Conservation (phyloP, 2,797 vertebrate genomes). For the Vespertilio murinus region DNA sequence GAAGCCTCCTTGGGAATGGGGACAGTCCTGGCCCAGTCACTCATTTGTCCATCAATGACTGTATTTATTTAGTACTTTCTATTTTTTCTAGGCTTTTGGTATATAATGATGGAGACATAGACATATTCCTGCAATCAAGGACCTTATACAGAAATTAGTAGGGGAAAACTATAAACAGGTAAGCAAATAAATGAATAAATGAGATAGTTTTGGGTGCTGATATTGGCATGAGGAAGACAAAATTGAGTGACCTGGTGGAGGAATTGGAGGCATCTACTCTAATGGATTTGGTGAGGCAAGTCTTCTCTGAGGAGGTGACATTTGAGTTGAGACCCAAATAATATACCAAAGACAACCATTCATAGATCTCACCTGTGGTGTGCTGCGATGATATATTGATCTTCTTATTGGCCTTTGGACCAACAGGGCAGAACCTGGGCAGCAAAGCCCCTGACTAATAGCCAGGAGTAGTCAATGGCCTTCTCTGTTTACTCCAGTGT, state of each 20-base stretch:
- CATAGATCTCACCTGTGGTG: background rate
- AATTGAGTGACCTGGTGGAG: background rate
- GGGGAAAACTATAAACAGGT: background rate
- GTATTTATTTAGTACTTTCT: background rate
- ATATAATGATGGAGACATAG: background rate
- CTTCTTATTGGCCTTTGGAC: background rate
- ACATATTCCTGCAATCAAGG: background rate
- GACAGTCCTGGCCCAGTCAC: background rate
- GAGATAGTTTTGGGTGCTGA: background rate
- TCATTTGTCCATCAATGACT: background rate
- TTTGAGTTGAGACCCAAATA: background rate
- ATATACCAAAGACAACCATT: background rate
- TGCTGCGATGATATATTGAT: background rate
- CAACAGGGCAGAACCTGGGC: background rate
- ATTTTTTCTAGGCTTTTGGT: slow-evolving; percentile 10
- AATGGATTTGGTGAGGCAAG: background rate
- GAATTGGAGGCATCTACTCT: background rate
- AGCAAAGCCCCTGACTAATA: background rate
- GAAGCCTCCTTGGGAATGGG: background rate
- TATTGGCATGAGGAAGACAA: background rate
- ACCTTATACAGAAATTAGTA: background rate
- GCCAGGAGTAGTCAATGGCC: background rate
- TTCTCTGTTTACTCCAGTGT: background rate
- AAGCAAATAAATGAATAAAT: background rate
- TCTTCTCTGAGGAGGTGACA: background rate